Conservation (phyloP, 37 sponge, comb jelly and placozoan genomes). For the Ianthella basta region DNA sequence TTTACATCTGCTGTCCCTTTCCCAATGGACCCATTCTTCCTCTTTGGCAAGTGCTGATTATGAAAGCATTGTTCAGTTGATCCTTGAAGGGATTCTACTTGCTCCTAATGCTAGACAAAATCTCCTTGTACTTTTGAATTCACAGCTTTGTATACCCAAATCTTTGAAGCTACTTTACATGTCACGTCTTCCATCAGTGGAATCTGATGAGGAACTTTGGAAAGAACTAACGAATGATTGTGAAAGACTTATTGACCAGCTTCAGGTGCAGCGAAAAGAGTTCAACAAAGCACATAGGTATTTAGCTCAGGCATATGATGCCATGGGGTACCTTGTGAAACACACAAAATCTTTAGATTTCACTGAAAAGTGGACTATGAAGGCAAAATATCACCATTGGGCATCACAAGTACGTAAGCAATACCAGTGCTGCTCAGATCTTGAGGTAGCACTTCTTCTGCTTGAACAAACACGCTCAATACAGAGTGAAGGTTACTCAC, state of each 20-base stretch:
- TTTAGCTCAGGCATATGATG: too few relatives aligned
- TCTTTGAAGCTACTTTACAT: slow-evolving; percentile 2
- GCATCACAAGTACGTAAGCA: neutral
- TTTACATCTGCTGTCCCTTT: too few relatives aligned
- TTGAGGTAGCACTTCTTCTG: neutral
- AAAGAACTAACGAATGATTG: too few relatives aligned
- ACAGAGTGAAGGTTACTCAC: slow-evolving; percentile 1
- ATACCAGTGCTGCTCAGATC: neutral
- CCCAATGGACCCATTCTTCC: too few relatives aligned
- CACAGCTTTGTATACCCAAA: neutral
- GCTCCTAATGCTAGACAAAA: neutral
- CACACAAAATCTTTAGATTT: neutral
- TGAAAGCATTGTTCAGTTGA: neutral
- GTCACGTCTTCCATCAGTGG: neutral
- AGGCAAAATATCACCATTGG: neutral
- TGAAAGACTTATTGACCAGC: too few relatives aligned
- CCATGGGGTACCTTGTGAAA: too few relatives aligned
- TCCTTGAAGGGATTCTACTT: neutral
- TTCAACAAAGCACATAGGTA: too few relatives aligned
- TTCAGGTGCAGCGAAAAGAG: too few relatives aligned
- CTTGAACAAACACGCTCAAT: neutral
- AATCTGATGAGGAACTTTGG: too few relatives aligned
- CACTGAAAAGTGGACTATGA: neutral
- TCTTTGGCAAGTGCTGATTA: too few relatives aligned
- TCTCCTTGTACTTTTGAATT: neutral